These are phyloP conservation scores for Mungos mungo DNA, from an alignment of 2,113 vertebrate genomes.

Conservation along the genomic window DNA sequence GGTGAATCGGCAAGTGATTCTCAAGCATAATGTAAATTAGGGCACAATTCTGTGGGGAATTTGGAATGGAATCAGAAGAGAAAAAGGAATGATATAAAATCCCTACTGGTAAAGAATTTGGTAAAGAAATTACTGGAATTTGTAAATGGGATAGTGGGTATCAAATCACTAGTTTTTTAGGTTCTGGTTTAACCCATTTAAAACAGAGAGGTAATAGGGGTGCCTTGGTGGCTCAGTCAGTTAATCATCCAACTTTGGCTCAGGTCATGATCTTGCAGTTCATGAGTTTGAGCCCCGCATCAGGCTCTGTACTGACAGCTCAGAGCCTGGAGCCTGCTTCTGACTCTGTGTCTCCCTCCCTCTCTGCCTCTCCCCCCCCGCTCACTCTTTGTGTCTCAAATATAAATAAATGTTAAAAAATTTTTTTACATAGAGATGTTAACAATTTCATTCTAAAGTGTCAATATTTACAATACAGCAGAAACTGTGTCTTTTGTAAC, in stretches of 20 bases:
- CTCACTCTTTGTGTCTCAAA: too few species aligned
- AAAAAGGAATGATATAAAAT: neutral
- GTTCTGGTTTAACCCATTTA: neutral
- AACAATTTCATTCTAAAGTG: neutral
- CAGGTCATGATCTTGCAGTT: too few species aligned
- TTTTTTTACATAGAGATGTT: neutral
- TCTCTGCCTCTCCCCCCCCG: too few species aligned
- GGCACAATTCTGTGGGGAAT: neutral
- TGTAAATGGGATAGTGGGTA: neutral
- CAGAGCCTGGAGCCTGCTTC: too few species aligned
- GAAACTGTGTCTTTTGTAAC: neutral
- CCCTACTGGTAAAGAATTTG: neutral
- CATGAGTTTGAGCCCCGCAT: too few species aligned
- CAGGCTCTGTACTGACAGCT: too few species aligned
- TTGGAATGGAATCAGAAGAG: neutral
- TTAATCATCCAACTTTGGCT: too few species aligned
- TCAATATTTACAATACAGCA: neutral
- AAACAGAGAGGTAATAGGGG: too few species aligned
- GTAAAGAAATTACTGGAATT: neutral
- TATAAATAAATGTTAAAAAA: too few species aligned
- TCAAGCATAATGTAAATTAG: neutral
- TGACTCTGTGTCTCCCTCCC: too few species aligned
- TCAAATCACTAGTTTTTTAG: neutral
- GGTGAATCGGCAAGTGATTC: neutral
- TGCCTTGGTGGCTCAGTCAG: too few species aligned